A percentile compares a stretch with the other conserved stretches of the same genome.
These are phyloP conservation scores for Pelosia muscerda DNA, from an alignment of 2,888 invertebrate genomes.

Conservation along the genomic window DNA sequence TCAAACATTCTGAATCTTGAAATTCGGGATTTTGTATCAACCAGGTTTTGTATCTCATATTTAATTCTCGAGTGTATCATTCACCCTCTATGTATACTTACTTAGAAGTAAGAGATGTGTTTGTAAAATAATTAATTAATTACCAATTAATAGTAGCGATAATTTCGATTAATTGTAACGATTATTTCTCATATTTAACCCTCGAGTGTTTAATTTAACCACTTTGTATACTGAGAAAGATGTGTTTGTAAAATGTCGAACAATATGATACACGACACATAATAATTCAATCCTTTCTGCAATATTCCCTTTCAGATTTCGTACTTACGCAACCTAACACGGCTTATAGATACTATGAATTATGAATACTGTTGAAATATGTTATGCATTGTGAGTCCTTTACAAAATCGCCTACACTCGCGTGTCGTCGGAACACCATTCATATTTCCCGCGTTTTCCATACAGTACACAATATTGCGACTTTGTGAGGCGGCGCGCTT, in stretches of 20 bases:
- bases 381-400: constrained; percentile 53
- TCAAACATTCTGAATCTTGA: too few species aligned
- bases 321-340: constrained; percentile 14
- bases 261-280: constrained; percentile 8
- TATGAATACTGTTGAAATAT: constrained; percentile 43
- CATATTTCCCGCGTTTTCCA: constrained; percentile 84
- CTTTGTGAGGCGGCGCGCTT: constrained; percentile 74
- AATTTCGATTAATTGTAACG: too few species aligned
- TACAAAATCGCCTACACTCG: constrained; percentile 73
- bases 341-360: constrained; percentile 29
- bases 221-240: neutral
- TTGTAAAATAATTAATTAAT: too few species aligned
- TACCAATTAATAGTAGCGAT: too few species aligned
- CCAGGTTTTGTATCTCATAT: too few species aligned
- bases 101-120: too few species aligned
- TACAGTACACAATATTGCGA: constrained; percentile 84
- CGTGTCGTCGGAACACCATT: constrained; percentile 72
- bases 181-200: neutral
- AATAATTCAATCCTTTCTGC: constrained; percentile 29
- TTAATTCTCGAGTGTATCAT: too few species aligned
- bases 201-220: neutral
- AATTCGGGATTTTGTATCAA: too few species aligned
- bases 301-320: constrained; percentile 32
- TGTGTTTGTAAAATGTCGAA: constrained; percentile 1
- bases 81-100: too few species aligned